Base-by-base conservation (phyloP, 2,888 invertebrate species). In the Drosophila lacicola region DNA sequence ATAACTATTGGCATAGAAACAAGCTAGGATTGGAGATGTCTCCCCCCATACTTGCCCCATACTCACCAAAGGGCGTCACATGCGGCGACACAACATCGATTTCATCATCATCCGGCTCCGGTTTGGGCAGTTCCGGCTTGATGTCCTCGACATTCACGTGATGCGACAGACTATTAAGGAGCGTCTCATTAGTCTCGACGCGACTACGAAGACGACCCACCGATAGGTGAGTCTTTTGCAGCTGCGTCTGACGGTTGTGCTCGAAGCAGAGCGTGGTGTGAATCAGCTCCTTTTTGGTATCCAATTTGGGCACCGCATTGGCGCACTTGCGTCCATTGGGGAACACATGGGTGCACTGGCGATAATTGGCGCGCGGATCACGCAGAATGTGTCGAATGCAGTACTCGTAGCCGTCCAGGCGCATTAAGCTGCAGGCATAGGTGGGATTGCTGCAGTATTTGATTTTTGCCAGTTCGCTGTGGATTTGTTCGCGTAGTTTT, bases 361-460 rank as follows among this genome's bases (percentile, higher is more conserved):
- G 95, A 91, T 95, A 99, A 0, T 98, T 97, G 0, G 98, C 97
- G 11, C 93, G 94, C 6, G 96, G 94, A 91, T 98, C 98, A 80
- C 95, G 95, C 53, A 98, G 93, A 72, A 98, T 97, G 86, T 98
- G 98, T 4, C 95, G 94, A 4, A 95, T 93, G 90, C 98, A 98
- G 91, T 95, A 97, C 68, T 95, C 94, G 72, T 95, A 95, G 0
- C 96, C 96, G 9, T 96, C 94, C 0, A 97, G 91, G 46, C 95
- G 94, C 0, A 95, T 94, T 33, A 95, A 94, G 0, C 94, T 93
- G 78, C 97, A 97, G 63, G 95, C 95, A 84, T 95, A 96, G 0
- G 94, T 93, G 36, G 94, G 92, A 91, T 96, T 95, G 0, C 94
- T 93, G 80, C 96, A 96, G 1, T 93, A 92, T 11, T 94, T 94